Evolutionary conservation across 2,113 vertebrate species (phyloP), one percentile per base, ranked within the genome.

Genomic region (Colistium nudipinnis): DNA sequence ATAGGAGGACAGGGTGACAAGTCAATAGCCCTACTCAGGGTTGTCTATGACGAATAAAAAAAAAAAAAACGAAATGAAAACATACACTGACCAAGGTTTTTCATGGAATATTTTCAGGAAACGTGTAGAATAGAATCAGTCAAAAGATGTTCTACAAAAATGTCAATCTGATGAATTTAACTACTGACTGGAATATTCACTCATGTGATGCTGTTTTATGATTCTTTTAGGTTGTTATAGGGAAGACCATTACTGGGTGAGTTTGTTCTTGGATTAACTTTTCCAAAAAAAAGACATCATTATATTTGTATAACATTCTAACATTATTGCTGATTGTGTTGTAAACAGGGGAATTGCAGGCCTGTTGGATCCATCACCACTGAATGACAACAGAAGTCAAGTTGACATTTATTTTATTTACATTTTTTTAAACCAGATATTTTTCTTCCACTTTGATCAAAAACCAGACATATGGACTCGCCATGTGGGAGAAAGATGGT

Each of bases 231-330:
- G 70, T 51, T 74, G 61, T 12, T 0, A 0, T 0, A 0, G 0
- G 0, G 0, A 1, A 7, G 0, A 47, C 17, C 13, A 6, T 54
- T 0, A 2, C 0, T 0, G 0, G 0, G 70, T 73, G 41, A 73
- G 60, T 64, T 47, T 28, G 9, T 22, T 51, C 19, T 59, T 12
- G 4, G 9, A 31, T 60, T 19, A 3, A 28, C 3, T 1, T 49
- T 5, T 28, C 1, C 9, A n/a, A n/a, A n/a, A n/a, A n/a, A n/a
- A n/a, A n/a, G n/a, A n/a, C n/a, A n/a, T n/a, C n/a, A n/a, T n/a
- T n/a, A n/a, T n/a, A n/a, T n/a, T n/a, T n/a, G n/a, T n/a, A n/a
- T n/a, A n/a, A n/a, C n/a, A n/a, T n/a, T n/a, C 35, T 54, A n/a
- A 36, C 9, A 13, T 63, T 7, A 24, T 65, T 65, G 0, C 0